These are phyloP conservation scores for Cyanoderma ruficeps DNA, from an alignment of 2,113 vertebrate genomes.

Conservation along the genomic window DNA sequence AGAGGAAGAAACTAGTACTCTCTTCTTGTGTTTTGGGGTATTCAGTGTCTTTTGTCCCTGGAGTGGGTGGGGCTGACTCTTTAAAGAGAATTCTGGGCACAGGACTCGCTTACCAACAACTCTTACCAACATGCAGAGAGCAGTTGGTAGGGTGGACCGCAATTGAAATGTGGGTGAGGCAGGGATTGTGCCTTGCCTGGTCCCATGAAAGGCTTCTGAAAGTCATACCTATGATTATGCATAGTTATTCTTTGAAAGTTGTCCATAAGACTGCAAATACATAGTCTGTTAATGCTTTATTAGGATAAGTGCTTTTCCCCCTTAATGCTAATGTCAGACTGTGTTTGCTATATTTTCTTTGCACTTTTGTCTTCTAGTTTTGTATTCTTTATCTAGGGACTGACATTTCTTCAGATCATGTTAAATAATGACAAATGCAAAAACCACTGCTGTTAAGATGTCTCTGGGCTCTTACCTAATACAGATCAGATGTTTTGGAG, in stretches of 20 bases:
- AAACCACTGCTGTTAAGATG: neutral
- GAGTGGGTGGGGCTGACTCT: neutral
- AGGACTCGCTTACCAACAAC: fast-evolving
- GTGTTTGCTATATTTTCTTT: neutral
- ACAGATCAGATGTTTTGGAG: neutral
- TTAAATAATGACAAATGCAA: neutral
- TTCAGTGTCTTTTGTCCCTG: neutral
- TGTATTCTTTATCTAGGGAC: neutral
- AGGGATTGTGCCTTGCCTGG: neutral
- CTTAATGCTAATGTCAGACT: neutral
- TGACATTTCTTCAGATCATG: neutral
- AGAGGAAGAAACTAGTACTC: neutral
- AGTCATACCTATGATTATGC: neutral
- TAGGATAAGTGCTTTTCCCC: neutral
- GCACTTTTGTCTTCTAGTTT: neutral
- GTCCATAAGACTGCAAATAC: neutral
- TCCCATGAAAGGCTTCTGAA: neutral
- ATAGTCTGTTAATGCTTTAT: neutral
- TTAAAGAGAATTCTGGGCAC: neutral
- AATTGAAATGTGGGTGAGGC: neutral
- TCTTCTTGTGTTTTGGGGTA: neutral
- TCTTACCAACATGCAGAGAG: neutral
- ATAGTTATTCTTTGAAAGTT: neutral
- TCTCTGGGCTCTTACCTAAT: neutral
- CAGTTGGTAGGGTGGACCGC: neutral